Evolutionary conservation across 2,113 vertebrate genomes (phyloP), one percentile per base, ranked within the genome.

Genomic region (Gymnobelideus leadbeateri): DNA sequence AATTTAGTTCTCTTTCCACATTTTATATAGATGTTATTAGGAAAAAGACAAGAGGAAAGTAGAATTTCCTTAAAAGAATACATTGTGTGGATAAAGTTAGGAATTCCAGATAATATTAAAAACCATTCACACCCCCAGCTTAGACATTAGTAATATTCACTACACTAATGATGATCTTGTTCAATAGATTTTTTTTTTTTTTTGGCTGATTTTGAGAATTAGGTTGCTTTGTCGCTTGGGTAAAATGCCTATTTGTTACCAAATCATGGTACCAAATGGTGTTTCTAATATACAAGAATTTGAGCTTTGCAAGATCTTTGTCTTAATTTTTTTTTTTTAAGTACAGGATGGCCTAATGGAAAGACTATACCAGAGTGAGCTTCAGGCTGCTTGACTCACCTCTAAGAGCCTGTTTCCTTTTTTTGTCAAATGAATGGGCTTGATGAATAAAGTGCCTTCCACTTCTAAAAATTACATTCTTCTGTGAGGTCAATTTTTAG

Each of bases 11-110:
- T 92, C 61, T 54, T 95, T 96, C 95, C 92, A 93, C 21, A 94
- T 61, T 95, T 55, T 96, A 93, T 91, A 23, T 94, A 90, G 77
- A 96, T 52, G 19, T 89, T 37, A 68, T 94, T 96, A 91, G 47
- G 91, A 97, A 95, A 46, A 95, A 95, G 91, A 95, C 94, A 89
- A 16, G 49, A 91, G 12, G 28, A 51, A 90, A 49, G 6, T 50
- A 90, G 47, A 47, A 49, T 90, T 90, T 49, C 46, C 89, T 77
- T 77, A 90, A 51, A 49, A 31, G 89, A 50, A 14, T 94, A 89
- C 12, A 54, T 68, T 31, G 90, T 95, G 25, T 94, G 46, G 54
- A 28, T 92, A 91, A 94, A 46, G 43, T 91, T 96, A 57, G 51
- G 53, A 95, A 91, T 92, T 94, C 11, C 91, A 28, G 93, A 0